phyloP scores from a whole-genome alignment of 2,888 invertebrate genomes.

The Drosophila nr. perissopoda region DNA sequence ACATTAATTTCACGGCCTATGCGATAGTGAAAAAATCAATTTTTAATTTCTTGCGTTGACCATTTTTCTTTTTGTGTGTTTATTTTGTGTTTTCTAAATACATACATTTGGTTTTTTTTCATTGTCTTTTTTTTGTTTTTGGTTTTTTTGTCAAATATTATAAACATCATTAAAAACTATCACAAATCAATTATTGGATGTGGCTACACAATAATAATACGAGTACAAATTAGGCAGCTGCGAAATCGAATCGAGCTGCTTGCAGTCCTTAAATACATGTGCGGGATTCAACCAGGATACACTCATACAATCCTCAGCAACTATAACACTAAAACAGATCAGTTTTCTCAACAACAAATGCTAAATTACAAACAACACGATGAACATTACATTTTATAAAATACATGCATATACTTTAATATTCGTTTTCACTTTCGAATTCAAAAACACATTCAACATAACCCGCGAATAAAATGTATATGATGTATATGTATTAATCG shows the following conservation, averaged over 20 bases:
- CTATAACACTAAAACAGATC: slow-evolving; percentile 26
- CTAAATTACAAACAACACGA: slow-evolving; percentile 57
- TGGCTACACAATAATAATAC: slow-evolving; percentile 73
- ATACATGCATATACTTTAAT: slow-evolving; percentile 27
- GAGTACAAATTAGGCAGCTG: slow-evolving; percentile 39
- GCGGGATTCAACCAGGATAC: slow-evolving; percentile 10
- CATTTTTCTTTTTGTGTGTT: slow-evolving; percentile 19
- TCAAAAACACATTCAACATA: slow-evolving; percentile 13
- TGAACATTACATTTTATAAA: slow-evolving; percentile 42
- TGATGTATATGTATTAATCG: neutral
- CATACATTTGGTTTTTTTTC: slow-evolving; percentile 26
- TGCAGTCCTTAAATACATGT: slow-evolving; percentile 27
- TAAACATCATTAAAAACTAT: slow-evolving; percentile 72
- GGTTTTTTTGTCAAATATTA: slow-evolving; percentile 33
- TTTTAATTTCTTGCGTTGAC: slow-evolving; percentile 7
- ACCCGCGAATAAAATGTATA: slow-evolving; percentile 15
- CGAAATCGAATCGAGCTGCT: slow-evolving; percentile 22
- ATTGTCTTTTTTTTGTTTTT: slow-evolving; percentile 20
- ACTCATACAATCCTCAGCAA: slow-evolving; percentile 27
- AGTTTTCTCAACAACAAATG: slow-evolving; percentile 19
- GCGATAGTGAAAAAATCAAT: neutral
- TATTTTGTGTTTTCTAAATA: slow-evolving; percentile 61
- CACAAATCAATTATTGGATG: slow-evolving; percentile 79
- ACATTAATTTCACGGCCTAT: slow-evolving; percentile 20
- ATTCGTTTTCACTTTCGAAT: slow-evolving; percentile 15